Conservation (phyloP, 1,140 invertebrate genomes). For the Conus ventricosus region DNA sequence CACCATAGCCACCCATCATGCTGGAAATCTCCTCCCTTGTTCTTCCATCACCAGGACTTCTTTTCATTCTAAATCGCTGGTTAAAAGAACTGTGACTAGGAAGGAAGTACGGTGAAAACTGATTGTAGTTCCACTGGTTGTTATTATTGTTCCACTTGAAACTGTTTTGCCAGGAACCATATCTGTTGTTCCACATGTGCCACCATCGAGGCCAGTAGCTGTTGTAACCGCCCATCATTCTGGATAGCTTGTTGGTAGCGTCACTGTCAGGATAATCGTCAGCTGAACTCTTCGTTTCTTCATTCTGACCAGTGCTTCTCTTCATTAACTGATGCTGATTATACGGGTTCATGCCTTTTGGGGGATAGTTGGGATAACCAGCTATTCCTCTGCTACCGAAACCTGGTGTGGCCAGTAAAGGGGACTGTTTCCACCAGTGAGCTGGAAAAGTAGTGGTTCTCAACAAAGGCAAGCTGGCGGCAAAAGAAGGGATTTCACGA, state of each 20-base stretch:
- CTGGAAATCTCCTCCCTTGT: constrained; percentile 8
- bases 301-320: too few relatives aligned
- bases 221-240: not conserved
- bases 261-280: not conserved
- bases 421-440: too few relatives aligned
- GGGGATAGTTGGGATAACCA: too few relatives aligned
- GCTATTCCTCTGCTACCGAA: too few relatives aligned
- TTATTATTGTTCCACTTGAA: constrained; percentile 4
- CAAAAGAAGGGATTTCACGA: too few relatives aligned
- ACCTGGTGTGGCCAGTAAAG: too few relatives aligned
- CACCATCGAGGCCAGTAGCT: constrained; percentile 18
- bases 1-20: constrained; percentile 24
- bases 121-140: too few relatives aligned
- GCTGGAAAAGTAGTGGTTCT: too few relatives aligned
- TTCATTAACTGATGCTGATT: not conserved
- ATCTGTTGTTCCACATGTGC: constrained; percentile 23
- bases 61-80: not conserved
- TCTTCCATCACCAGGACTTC: not conserved
- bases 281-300: too few relatives aligned
- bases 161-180: not conserved
- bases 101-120: not conserved
- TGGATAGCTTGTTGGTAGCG: not conserved
- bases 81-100: too few relatives aligned
- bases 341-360: not conserved
- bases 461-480: too few relatives aligned